Base-by-base conservation (phyloP, 2,797 vertebrate species). In the Sylvilagus floridanus region DNA sequence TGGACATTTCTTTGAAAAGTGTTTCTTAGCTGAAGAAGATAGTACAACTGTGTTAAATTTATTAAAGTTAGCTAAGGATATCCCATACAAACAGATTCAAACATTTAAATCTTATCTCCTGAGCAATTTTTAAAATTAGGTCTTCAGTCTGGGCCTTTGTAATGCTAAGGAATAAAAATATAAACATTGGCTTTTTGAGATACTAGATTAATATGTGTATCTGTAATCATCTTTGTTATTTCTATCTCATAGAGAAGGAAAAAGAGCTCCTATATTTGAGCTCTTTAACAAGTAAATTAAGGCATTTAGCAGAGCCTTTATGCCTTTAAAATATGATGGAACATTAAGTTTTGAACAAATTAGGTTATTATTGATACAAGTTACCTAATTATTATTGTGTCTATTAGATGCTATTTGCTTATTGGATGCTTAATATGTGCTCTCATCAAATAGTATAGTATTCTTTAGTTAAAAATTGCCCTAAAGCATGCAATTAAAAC, bases 121-220 rank as follows among this genome's bases (percentile, higher is more conserved):
- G n/a, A 76, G 84, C 57, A 85, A 91, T 65, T 86, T 93, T 94
- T 97, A 89, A 95, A 94, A 93, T 96, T 91, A 69, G 75, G 54
- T 83, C 42, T 78, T 94, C 57, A 84, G n/a, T 88, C 16, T 57
- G 9, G 16, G 54, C 91, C 65, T 91, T 95, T 60, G 75, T 68
- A 94, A 82, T 4, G 35, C 47, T 79, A 78, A 91, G 77, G 82
- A 83, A 93, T 91, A 54, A 73, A 82, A 96, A 78, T 76, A 26
- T 75, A 71, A 95, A 47, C 1, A n/a, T 28, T 57, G 26, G 37
- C 47, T 22, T 87, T 83, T 62, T 76, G 42, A 7, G 12, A 65
- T 62, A 50, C 1, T 52, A 76, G 57, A 63, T 26, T 84, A 78
- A 82, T 13, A 62, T 71, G 4, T 93, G 60, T 75, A 19, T 79